Base-by-base conservation (phyloP, 1,140 invertebrate genomes). In the Hormaphis cornu region DNA sequence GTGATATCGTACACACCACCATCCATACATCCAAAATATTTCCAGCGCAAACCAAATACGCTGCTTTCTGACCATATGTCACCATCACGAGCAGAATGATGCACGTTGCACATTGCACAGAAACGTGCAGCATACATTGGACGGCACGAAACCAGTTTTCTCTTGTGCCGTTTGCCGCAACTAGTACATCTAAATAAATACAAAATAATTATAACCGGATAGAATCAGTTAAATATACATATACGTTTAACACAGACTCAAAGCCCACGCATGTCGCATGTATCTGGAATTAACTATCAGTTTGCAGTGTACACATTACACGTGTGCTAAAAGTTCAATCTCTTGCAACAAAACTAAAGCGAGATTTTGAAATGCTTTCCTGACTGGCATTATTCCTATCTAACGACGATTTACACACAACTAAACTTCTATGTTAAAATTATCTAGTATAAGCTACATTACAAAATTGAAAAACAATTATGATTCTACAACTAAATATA, bases 21-120 rank as follows among this genome's bases (percentile, higher is more conserved):
- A 79, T 96, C 93, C 91, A 96, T 95, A 73, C 93, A 93, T n/a
- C 93, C 93, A 79, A 91, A 94, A 80, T 95, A 96, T 80, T 92
- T 87, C 88, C 92, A 94, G 46, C 89, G 81, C 72, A 95, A 86
- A 56, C 93, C 92, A 80, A 93, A 84, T 79, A 89, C 84, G 73
- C 85, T 84, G 50, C 89, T 91, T 81, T 97, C 93, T 50, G 93
- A 92, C 94, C 94, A 96, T 72, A 97, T 92, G 78, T 97, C 94
- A 72, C 90, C 93, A 82, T 95, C 92, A 82, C 91, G 89, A 42
- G 91, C 92, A 69, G 90, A 87, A 81, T 97, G 93, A 73, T 89
- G 83, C 75, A 91, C 93, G 79, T 91, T 90, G 80, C 93, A 96
- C 72, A 88, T 86, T 72, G 85, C 83, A 82, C 93, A 97, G 79